phyloP scores from a whole-genome alignment of 2,888 invertebrate species.

The Pseudeuparius sepicola region DNA sequence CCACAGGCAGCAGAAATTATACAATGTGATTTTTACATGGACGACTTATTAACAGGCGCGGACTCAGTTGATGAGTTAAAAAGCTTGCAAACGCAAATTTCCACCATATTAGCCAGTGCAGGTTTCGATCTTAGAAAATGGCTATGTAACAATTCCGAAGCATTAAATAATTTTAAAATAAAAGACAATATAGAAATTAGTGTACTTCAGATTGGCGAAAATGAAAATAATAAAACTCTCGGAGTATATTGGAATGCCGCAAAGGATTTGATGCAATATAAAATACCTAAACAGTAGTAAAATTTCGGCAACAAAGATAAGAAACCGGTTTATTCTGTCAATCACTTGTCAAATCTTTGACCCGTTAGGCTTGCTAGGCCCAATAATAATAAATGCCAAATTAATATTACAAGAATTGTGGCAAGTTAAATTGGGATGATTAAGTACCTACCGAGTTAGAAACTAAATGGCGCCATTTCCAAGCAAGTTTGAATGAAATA shows the following conservation, averaged over 20 bases:
- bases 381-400: neutral
- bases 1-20: neutral
- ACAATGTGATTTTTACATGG: neutral
- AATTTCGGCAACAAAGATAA: neutral
- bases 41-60: constrained; percentile 1
- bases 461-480: neutral
- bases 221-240: constrained; percentile 14
- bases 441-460: constrained; percentile 1
- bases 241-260: constrained; percentile 11
- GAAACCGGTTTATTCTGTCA: neutral
- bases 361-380: constrained; percentile 2
- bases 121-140: constrained; percentile 1
- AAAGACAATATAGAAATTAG: neutral
- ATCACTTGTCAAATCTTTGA: neutral
- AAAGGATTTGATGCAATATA: constrained; percentile 3
- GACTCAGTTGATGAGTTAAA: neutral
- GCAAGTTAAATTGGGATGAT: constrained; percentile 5
- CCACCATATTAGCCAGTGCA: neutral
- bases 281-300: neutral
- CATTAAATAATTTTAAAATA: constrained; percentile 1
- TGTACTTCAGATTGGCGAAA: constrained; percentile 13
- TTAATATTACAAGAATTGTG: constrained; percentile 1
- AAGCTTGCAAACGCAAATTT: neutral
- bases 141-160: neutral
- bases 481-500: constrained; percentile 1